Conservation (phyloP, 2,113 vertebrate species). For the Neopipo cinnamomea region DNA sequence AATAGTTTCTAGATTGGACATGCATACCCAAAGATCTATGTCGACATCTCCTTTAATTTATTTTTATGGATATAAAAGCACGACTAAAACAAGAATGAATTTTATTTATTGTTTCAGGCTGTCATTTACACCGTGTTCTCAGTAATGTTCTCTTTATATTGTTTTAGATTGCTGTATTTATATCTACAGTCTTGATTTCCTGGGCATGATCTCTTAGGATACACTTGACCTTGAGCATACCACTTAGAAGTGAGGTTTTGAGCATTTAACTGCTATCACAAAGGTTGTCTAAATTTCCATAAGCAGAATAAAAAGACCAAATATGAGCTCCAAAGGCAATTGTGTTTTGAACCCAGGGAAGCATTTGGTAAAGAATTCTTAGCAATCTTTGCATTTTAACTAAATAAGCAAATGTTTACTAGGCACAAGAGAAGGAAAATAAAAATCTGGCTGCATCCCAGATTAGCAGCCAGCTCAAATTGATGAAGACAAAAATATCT, state of each 20-base stretch:
- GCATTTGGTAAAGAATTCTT: slow-evolving; percentile 36
- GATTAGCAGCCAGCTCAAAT: slow-evolving; percentile 19
- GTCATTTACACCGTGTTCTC: background rate
- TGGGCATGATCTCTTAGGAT: background rate
- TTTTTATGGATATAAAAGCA: background rate
- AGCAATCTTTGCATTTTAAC: slow-evolving; percentile 55
- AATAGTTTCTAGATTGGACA: background rate
- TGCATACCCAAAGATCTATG: background rate
- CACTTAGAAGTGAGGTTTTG: background rate
- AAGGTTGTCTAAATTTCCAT: background rate
- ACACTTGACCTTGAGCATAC: background rate
- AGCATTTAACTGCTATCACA: background rate
- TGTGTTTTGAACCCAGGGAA: slow-evolving; percentile 46
- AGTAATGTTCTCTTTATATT: background rate
- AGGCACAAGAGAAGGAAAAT: slow-evolving; percentile 49
- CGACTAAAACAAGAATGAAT: background rate
- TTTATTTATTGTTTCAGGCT: background rate
- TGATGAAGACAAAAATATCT: slow-evolving; percentile 27
- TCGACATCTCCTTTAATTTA: background rate
- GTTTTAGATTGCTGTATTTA: background rate
- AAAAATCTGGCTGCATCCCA: slow-evolving; percentile 40
- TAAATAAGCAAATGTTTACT: slow-evolving; percentile 53
- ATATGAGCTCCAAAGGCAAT: background rate
- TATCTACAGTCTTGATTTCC: background rate
- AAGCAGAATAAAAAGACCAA: background rate